Conservation (phyloP, 1,140 invertebrate species). For the Drosophila willistoni region DNA sequence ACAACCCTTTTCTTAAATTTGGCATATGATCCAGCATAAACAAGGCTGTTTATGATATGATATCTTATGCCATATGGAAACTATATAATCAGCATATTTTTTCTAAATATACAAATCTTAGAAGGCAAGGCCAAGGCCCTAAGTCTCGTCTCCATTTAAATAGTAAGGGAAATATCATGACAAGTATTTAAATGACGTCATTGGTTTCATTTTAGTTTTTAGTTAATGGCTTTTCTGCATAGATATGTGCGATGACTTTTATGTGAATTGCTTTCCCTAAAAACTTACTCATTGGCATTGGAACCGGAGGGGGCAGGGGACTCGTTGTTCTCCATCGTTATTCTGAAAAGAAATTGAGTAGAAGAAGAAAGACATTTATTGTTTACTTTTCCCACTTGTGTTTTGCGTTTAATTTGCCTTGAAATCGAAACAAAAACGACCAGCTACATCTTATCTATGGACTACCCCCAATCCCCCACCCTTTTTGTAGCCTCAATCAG, state of each 20-base stretch:
- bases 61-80: neutral
- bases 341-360: slow-evolving; percentile 1
- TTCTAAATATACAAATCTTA: too few species aligned
- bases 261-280: slow-evolving; percentile 4
- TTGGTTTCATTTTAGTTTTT: neutral
- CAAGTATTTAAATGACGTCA: slow-evolving; percentile 42
- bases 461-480: neutral
- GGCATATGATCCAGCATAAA: too few species aligned
- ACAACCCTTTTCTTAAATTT: too few species aligned
- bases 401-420: slow-evolving; percentile 35
- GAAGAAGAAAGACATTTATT: neutral
- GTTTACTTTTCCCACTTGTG: slow-evolving; percentile 22
- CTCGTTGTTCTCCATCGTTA: slow-evolving; percentile 72
- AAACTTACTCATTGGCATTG: slow-evolving; percentile 72
- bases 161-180: neutral
- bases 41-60: too few species aligned
- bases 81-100: too few species aligned
- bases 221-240: slow-evolving; percentile 13
- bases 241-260: slow-evolving; percentile 40
- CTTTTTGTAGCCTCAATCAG: neutral
- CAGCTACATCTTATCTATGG: slow-evolving; percentile 60
- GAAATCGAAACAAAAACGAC: slow-evolving; percentile 31
- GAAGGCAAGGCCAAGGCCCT: neutral
- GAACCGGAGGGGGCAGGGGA: slow-evolving; percentile 66
- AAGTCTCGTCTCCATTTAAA: too few species aligned